Evolutionary conservation across 2,113 vertebrate species (phyloP).

Genomic region (Anthoscopus minutus): DNA sequence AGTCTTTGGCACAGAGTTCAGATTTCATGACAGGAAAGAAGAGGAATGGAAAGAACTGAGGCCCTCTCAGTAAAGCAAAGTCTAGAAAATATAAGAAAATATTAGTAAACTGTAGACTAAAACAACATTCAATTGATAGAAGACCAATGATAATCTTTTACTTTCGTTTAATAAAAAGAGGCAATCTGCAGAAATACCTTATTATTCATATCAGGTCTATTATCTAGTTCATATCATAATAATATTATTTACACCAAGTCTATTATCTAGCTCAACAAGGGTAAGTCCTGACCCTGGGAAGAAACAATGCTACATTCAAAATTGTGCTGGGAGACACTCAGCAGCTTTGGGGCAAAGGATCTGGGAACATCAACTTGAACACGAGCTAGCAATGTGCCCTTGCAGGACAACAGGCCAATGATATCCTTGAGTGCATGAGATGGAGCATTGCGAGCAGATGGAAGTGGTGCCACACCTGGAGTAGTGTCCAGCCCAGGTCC

Average conservation of each 20-base stretch:
- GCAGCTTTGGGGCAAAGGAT: background rate
- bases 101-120: background rate
- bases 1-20: background rate
- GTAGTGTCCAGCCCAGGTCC: background rate
- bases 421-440: background rate
- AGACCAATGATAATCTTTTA: background rate
- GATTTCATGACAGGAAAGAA: background rate
- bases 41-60: background rate
- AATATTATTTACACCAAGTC: background rate
- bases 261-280: background rate
- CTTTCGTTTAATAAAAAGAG: background rate
- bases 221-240: background rate
- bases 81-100: background rate
- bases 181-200: background rate
- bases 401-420: background rate
- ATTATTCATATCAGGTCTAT: background rate
- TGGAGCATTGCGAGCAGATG: fast-evolving
- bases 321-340: background rate
- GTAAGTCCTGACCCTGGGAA: background rate
- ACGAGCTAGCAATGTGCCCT: background rate
- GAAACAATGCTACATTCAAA: background rate
- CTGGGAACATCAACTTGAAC: background rate
- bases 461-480: background rate
- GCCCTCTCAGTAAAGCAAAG: background rate
- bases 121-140: background rate